Evolutionary conservation across 2,888 invertebrate species (phyloP).

Genomic region (Pandemis corylana): DNA sequence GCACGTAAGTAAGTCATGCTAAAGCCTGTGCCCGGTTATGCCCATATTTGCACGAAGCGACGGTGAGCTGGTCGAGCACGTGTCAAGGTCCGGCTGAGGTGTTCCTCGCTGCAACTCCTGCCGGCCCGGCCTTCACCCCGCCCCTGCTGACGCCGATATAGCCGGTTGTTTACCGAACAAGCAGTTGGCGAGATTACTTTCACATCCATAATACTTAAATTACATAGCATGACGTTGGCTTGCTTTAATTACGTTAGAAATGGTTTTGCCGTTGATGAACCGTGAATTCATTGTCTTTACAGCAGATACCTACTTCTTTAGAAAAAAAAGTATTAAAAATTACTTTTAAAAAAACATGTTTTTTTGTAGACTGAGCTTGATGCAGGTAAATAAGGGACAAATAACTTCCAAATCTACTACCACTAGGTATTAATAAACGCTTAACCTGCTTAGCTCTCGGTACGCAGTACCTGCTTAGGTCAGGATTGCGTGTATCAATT

Average conservation of each 20-base stretch:
- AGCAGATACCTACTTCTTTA: too few relatives aligned
- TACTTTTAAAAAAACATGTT: too few relatives aligned
- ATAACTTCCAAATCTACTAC: neutral
- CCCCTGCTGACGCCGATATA: neutral
- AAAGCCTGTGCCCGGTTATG: neutral
- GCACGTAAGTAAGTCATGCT: too few relatives aligned
- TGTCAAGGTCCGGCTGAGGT: constrained; percentile 31
- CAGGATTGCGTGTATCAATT: neutral
- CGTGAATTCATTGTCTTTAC: too few relatives aligned
- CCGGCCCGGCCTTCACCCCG: constrained; percentile 30
- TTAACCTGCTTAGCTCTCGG: neutral
- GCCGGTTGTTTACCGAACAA: neutral
- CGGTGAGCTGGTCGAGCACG: neutral
- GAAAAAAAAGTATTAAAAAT: too few relatives aligned
- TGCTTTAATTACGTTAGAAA: too few relatives aligned
- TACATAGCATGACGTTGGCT: too few relatives aligned
- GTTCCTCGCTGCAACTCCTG: neutral
- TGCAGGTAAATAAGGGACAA: neutral
- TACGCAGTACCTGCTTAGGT: neutral
- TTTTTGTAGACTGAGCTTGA: too few relatives aligned
- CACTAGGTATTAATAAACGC: neutral
- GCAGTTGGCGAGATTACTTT: neutral
- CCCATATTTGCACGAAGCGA: constrained; percentile 10
- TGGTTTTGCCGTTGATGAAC: too few relatives aligned
- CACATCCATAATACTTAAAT: neutral